Base-by-base conservation (phyloP, 23 tunicate genomes). In the Trididemnum clinides region DNA sequence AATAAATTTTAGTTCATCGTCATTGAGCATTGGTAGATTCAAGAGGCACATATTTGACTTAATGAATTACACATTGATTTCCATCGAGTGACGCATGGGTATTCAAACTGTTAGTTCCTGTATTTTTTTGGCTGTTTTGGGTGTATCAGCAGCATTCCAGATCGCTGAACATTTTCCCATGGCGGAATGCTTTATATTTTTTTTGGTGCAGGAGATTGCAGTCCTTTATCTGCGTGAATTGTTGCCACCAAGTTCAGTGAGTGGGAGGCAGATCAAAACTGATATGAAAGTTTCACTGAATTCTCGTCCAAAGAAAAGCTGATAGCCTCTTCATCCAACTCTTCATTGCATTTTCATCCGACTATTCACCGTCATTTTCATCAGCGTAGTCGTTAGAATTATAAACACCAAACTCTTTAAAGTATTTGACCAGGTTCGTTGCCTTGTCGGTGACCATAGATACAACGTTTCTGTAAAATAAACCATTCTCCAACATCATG, bases 121-220 rank as follows among this genome's bases (percentile, higher is more conserved):
- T 19, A 62, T 62, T 62, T 62, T 62, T 62, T 62, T 23, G 4
- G 69, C 23, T 62, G 69, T 19, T 23, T 62, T 20, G 5, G 69
- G 69, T 62, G 6, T 20, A 5, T 23, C 69, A 62, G 69, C 69
- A 19, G 69, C 69, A 62, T 62, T 62, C 69, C 69, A 62, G 23
- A 62, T 4, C 4, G 69, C 69, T 20, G 69, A 62, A 22, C 69
- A 62, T 22, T 62, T 62, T 23, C 69, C 23, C 15, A 62, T 19
- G 4, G 69, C 23, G 23, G n/a, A 6, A 19, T 4, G 15, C 6
- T n/a, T 62, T 20, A 4, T 12, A 4, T n/a, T 22, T 20, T 20
- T 19, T 20, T 19, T 19, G 5, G 27, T 5, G 23, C 27, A 22
- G 69, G 27, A 12, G 69, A 4, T 20, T 20, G 23, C 23, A 62